Evolutionary conservation across 2,113 vertebrate genomes (phyloP).

Genomic region (Daboia siamensis): DNA sequence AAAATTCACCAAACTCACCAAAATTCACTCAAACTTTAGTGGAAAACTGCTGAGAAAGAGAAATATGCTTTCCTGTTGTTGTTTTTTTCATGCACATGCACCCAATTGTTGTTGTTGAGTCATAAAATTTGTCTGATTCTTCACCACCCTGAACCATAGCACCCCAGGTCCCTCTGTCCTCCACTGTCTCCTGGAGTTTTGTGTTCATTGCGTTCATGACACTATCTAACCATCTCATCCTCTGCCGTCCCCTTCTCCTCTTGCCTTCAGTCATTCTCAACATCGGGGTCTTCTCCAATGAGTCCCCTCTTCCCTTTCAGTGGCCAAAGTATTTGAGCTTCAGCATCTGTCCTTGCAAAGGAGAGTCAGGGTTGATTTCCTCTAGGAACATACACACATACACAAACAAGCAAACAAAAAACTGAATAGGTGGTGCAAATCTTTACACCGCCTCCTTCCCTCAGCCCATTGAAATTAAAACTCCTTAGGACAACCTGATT

Average conservation of each 20-base stretch:
- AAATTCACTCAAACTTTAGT: not conserved
- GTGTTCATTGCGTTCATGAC: not conserved
- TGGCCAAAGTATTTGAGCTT: not conserved
- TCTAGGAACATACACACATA: not conserved
- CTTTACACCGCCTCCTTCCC: not conserved
- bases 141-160: no score
- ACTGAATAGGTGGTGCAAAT: not conserved
- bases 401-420: not conserved
- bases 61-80: not conserved
- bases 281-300: not conserved
- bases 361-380: not conserved
- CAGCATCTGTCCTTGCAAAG: no score
- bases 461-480: not conserved
- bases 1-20: not conserved
- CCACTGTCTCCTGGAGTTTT: not conserved
- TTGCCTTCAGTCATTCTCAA: not conserved
- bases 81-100: not conserved
- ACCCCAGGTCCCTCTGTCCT: not conserved
- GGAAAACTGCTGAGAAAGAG: not conserved
- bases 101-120: no score
- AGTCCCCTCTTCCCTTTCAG: not conserved
- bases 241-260: not conserved
- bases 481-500: not conserved
- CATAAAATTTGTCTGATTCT: no score
- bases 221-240: not conserved